A percentile compares a stretch with the other conserved stretches of the same genome.
These are phyloP conservation scores for Pipistrellus kuhlii DNA, from an alignment of 2,797 vertebrate species.

Conservation along the genomic window DNA sequence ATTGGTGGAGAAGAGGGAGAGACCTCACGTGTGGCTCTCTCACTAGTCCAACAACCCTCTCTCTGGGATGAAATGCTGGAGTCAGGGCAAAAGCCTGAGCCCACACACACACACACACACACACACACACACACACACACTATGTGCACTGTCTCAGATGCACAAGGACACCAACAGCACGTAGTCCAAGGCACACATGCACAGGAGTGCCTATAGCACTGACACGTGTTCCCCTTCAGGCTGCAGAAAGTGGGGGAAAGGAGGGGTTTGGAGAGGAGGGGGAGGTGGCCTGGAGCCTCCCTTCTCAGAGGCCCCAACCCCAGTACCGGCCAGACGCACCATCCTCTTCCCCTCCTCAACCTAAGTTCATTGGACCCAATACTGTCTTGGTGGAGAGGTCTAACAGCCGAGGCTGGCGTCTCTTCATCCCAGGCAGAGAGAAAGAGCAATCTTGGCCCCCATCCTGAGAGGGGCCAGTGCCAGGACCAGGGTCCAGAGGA, in stretches of 20 bases:
- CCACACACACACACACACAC: no score
- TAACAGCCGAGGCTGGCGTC: constrained; percentile 58
- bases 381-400: constrained; percentile 76
- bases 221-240: constrained; percentile 70
- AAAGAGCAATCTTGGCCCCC: background rate
- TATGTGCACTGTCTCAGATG: background rate
- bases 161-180: background rate
- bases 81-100: background rate
- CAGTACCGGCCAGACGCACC: background rate
- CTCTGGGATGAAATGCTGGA: background rate
- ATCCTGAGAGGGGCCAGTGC: background rate
- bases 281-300: background rate
- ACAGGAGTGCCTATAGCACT: background rate
- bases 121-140: background rate
- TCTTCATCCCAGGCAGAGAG: background rate
- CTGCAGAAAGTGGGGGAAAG: constrained; percentile 42
- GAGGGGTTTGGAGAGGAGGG: background rate
- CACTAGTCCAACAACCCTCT: background rate
- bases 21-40: background rate
- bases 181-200: background rate
- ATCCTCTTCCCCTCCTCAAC: background rate
- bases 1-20: background rate
- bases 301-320: background rate
- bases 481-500: background rate
- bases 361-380: constrained; percentile 54